A percentile compares a stretch with the other conserved stretches of the same genome.
Evolutionary conservation across 2,113 vertebrate species (phyloP).

Genomic region (Gopherus evgoodei): DNA sequence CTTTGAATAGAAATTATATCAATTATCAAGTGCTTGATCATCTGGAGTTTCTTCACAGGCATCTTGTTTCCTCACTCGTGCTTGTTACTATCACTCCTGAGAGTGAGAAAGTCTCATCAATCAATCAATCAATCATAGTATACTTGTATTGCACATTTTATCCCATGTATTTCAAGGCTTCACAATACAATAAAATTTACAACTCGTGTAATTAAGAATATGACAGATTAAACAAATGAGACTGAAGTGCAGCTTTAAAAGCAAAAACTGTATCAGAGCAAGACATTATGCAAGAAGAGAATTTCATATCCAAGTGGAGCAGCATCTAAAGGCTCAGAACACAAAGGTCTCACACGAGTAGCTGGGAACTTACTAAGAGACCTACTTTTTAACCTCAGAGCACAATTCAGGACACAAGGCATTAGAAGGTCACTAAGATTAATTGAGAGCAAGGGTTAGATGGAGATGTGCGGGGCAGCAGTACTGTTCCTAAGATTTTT

Average conservation of each 20-base stretch:
- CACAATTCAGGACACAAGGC: slow-evolving; percentile 47
- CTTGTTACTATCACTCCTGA: neutral
- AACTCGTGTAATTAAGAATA: slow-evolving; percentile 76
- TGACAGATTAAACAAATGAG: slow-evolving; percentile 74
- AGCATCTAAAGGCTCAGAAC: slow-evolving; percentile 35
- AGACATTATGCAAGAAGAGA: slow-evolving; percentile 45
- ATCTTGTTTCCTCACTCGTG: neutral
- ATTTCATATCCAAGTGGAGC: slow-evolving; percentile 59
- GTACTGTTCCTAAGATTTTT: neutral
- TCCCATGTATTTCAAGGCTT: slow-evolving; percentile 49
- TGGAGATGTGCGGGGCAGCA: slow-evolving; percentile 60
- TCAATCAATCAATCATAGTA: neutral
- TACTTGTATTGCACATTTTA: slow-evolving; percentile 35
- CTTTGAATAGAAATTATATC: neutral
- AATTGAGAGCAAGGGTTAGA: slow-evolving; percentile 73
- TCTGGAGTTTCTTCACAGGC: neutral
- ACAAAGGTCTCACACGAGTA: neutral
- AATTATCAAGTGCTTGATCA: neutral
- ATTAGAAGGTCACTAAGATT: slow-evolving; percentile 43
- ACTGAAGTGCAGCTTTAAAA: slow-evolving; percentile 54
- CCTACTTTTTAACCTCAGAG: slow-evolving; percentile 57
- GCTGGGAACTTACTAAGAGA: neutral
- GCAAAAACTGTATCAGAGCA: slow-evolving; percentile 38
- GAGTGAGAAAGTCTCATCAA: neutral
- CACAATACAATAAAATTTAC: slow-evolving; percentile 74